Percentiles rank a stretch among this genome's conserved stretches.
phyloP scores from a whole-genome alignment of 2,797 vertebrate species.

The Rhynchotus rufescens region DNA sequence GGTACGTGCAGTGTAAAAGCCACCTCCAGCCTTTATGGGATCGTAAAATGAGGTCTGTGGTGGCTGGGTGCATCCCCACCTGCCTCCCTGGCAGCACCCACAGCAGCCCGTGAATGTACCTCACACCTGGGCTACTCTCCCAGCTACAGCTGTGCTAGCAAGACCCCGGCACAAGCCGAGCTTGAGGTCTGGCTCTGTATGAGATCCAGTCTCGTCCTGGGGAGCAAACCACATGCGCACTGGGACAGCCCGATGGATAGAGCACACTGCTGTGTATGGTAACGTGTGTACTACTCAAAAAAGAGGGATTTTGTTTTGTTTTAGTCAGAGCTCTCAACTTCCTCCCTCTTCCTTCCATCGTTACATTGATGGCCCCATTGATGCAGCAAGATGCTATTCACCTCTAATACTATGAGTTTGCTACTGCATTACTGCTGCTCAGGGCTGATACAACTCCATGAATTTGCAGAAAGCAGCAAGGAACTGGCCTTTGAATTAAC shows the following conservation, averaged over 20 bases:
- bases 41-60: accelerated
- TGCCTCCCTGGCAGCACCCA: not conserved
- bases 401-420: not conserved
- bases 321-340: not conserved
- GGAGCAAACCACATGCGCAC: accelerated
- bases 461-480: not conserved
- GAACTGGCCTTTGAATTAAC: not conserved
- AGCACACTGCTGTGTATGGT: not conserved
- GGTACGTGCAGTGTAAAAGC: not conserved
- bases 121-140: not conserved
- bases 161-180: accelerated
- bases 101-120: accelerated
- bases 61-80: not conserved
- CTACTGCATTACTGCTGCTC: not conserved
- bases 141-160: accelerated
- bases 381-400: not conserved
- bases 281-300: accelerated
- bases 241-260: not conserved
- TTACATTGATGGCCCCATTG: not conserved
- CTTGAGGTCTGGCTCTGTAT: not conserved
- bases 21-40: accelerated
- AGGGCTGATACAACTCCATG: not conserved
- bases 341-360: not conserved
- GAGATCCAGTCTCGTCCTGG: not conserved
- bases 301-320: not conserved